Base-by-base conservation (phyloP, 2,797 vertebrate species). In the Microctenopoma steveboyesi region DNA sequence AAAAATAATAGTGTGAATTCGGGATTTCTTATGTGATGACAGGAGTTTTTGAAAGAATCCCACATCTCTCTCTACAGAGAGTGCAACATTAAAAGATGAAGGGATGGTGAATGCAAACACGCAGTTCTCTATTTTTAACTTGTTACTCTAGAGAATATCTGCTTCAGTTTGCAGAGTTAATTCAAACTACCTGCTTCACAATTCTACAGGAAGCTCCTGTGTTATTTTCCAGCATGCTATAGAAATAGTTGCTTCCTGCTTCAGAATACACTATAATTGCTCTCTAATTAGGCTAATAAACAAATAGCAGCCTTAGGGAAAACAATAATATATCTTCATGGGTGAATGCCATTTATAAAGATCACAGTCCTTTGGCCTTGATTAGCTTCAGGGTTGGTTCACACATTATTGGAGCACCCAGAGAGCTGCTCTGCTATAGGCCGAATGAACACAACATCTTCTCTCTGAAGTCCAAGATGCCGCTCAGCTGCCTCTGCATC, bases 251-350 rank as follows among this genome's bases (percentile, higher is more conserved):
- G 49, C 61, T 74, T 70, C 76, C 72, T 81, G 78, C 74, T 62
- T 79, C 54, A 81, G 64, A 78, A 72, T 72, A 62, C 59, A 18
- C 78, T 9, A 57, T 84, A 87, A 88, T 86, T 83, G 76, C 28
- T 2, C 72, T 81, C 79, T 90, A 89, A 93, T 93, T 92, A 88
- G 89, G 87, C 78, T 72, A 87, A 90, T 89, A 91, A 91, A 89
- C 85, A 87, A 89, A 90, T 51, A 86, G 58, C 73, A 82, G 71
- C 86, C 89, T 66, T 43, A 15, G 73, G 84, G 77, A 87, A 86
- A 64, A 53, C 67, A 51, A 72, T 72, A 78, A 79, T 81, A 74
- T 55, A 72, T 70, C 75, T 79, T 56, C 66, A 62, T 71, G 42
- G 66, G 65, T 74, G 65, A 80, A 60, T 51, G 85, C 78, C 62